Base-by-base conservation (phyloP, 2,888 invertebrate genomes). In the Eupsilia transversa region DNA sequence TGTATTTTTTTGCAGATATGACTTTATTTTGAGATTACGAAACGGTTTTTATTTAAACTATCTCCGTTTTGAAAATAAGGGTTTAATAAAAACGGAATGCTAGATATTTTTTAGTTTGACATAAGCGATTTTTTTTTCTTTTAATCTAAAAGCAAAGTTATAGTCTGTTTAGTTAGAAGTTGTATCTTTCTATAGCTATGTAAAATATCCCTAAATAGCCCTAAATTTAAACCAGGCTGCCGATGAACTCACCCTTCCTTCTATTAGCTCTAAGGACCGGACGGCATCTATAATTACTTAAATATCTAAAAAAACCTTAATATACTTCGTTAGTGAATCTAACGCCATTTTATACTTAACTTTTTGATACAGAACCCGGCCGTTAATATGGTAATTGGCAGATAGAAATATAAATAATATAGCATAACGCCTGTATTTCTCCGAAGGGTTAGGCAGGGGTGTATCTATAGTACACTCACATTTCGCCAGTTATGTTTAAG, bases 221-320 rank as follows among this genome's bases (percentile, higher is more conserved):
- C 68, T 72, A 41, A 12, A 52, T 12, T 33, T 35, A 41, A 69
- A 49, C 79, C 81, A 87, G 87, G 89, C 92, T 94, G 93, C 93
- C 92, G 92, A 92, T 92, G 91, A 92, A 91, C 93, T 92, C 93
- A 92, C 92, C 93, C 93, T 93, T 91, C 88, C 87, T 88, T 89
- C 89, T 90, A 2, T 77, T 41, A 78, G 43, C 23, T 89, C 87
- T 93, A 93, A 92, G 93, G 93, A 94, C 92, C 92, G 91, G 87
- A 91, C 91, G 90, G 88, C 70, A 43, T 2, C 46, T 14, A 30
- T 63, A 65, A 64, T 57, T 14, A 69, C 14, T 79, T 43, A 46
- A 69, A 43, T 59, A n/a, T 67, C 9, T 27, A 38, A 71, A 35
- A 63, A 61, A 23, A 43, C 3, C 23, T 54, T 59, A 35, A 43